Base-by-base conservation (phyloP, 2,113 vertebrate genomes). In the Campylomormyrus tamandua region DNA sequence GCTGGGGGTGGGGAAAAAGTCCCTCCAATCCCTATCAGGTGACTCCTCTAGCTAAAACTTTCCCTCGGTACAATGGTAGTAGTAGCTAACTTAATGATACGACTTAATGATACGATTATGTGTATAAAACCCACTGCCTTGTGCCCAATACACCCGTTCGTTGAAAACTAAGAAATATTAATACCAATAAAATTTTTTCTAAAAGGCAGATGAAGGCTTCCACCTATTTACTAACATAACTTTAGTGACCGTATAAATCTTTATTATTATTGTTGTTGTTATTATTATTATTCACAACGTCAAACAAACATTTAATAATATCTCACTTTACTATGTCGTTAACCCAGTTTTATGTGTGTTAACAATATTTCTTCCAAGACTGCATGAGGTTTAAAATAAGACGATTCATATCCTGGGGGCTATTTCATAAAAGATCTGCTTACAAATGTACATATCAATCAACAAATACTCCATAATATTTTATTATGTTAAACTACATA, bases 1-100 rank as follows among this genome's bases (percentile, higher is more conserved):
- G 95, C 94, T 95, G 95, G 95, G 96, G 96, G 96, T 95, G 96
- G 96, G 96, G 96, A 92, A 95, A 96, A 96, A 96, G 96, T 96
- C 97, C 95, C 52, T 90, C 90, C 90, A 95, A 93, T 95, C 93
- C 95, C 94, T 96, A 97, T 96, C 96, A 97, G 96, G 96, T 97
- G 96, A 96, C 95, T 95, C 96, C 96, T 96, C 95, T 94, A 27
- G 84, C 27, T 56, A 50, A 90, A 92, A 93, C 90, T 92, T 91
- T 92, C 89, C 83, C 87, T 66, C 27, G 45, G 48, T 77, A 56
- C 48, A 90, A 90, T 46, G 83, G n/a, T 49, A 31, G 58, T 49
- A 80, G 27, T 10, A 49, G n/a, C 42, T 48, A 84, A 45, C 45
- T 84, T 48, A 48, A 84, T 48, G 70, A 80, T 53, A 46, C 49